Conservation (phyloP, 2,113 vertebrate genomes). For the Pogonocichla stellata region DNA sequence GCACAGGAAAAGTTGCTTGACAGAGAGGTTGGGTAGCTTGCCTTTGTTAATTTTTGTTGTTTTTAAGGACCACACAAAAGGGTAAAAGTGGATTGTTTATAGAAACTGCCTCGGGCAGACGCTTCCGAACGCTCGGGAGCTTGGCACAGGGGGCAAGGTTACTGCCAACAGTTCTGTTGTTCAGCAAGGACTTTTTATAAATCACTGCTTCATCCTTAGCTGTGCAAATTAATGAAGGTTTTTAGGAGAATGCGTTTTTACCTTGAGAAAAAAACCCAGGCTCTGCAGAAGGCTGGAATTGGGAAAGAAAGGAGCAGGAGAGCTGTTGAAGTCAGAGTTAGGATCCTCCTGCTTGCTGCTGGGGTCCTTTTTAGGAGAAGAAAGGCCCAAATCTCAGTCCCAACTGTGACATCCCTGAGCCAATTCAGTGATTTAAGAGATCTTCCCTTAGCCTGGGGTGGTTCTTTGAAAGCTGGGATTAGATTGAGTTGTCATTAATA, state of each 20-base stretch:
- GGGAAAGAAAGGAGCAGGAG: not conserved
- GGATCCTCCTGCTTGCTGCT: not conserved
- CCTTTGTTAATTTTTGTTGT: not conserved
- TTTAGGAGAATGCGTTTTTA: not conserved
- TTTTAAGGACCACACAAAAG: slow-evolving; percentile 7
- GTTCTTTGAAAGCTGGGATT: not conserved
- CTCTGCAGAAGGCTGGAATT: not conserved
- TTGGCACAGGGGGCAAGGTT: slow-evolving; percentile 24
- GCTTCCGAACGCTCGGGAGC: not conserved
- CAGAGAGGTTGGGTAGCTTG: not conserved
- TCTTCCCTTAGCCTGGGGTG: not conserved
- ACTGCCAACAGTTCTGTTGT: not conserved
- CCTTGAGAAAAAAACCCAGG: not conserved
- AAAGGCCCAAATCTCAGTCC: not conserved
- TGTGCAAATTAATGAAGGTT: not conserved
- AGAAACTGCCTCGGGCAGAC: not conserved
- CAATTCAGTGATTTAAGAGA: not conserved
- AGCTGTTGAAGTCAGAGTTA: not conserved
- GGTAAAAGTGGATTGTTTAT: slow-evolving; percentile 31
- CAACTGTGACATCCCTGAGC: not conserved
- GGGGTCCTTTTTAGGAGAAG: not conserved
- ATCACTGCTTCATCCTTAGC: not conserved
- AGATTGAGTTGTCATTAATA: not conserved
- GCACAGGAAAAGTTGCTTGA: not conserved
- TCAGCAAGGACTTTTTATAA: not conserved